Base-by-base conservation (phyloP, 1,140 invertebrate genomes). In the Hermetia illucens region DNA sequence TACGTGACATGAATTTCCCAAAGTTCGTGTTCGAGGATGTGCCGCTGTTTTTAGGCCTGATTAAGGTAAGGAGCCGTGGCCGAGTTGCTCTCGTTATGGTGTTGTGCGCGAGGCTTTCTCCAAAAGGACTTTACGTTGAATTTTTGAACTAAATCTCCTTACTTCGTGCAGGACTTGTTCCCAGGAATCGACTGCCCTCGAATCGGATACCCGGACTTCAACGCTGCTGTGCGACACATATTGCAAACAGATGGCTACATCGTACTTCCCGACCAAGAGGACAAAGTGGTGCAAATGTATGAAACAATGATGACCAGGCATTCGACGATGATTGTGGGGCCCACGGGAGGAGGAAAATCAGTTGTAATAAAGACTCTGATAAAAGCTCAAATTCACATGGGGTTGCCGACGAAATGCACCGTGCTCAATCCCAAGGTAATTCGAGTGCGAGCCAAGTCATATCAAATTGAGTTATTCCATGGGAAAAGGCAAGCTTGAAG, bases 261-360 rank as follows among this genome's bases (percentile, higher is more conserved):
- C 19, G 43, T 86, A n/a, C 52, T 89, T 22, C 61, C 75, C 5
- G 70, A 81, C 45, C 89, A 92, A 82, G 72, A 84, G 31, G 82
- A 88, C 52, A 89, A 89, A 74, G 74, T 92, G 13, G 73, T 91
- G 21, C 88, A 93, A 63, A 51, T 92, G 50, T 90, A 91, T 52
- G 86, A 93, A 63, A 88, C 86, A 2, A 91, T 93, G 85, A 84
- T 86, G 79, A 91, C 83, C 2, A 71, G 86, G 29, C 87, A 93
- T 60, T 87, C 83, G 17, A 81, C 79, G 8, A 93, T 93, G 86
- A 51, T 93, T 22, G 82, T 93, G 6, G 90, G 89, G 1, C 87
- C 87, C 16, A 91, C 88, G 17, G 85, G 87, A 31, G 85, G 86
- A 22, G 88, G 89, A 13, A 93, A 94, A 67, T 78, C 82, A 10